Conservation (phyloP, 1,140 invertebrate genomes). For the Ruditapes philippinarum region DNA sequence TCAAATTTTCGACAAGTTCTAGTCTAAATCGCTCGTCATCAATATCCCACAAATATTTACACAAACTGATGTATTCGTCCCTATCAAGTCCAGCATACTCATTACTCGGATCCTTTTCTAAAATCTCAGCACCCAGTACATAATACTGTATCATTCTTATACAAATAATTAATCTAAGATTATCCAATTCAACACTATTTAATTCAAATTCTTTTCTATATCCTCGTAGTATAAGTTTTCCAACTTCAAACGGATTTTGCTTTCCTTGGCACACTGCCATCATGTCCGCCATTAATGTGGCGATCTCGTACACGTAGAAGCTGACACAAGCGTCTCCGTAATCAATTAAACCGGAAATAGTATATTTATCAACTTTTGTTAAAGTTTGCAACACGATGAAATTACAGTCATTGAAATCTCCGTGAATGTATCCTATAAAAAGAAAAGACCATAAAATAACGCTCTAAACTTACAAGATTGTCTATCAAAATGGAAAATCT, state of each 20-base stretch:
- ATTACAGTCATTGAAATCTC: slow-evolving; percentile 62
- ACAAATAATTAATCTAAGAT: slow-evolving; percentile 25
- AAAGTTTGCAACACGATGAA: not conserved
- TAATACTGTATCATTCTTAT: slow-evolving; percentile 10
- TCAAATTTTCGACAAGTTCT: not conserved
- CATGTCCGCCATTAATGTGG: slow-evolving; percentile 36
- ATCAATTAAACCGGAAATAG: slow-evolving; percentile 47
- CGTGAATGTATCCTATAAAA: slow-evolving; percentile 52
- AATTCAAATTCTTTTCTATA: slow-evolving; percentile 16
- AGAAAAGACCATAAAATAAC: too few relatives aligned
- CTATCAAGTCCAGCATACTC: not conserved
- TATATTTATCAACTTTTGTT: not conserved
- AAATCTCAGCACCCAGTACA: not conserved
- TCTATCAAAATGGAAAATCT: too few relatives aligned
- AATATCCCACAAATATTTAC: slow-evolving; percentile 25
- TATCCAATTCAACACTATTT: not conserved
- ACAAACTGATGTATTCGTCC: not conserved
- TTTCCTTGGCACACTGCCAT: slow-evolving; percentile 21
- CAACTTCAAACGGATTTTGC: not conserved
- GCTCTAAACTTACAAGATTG: too few relatives aligned
- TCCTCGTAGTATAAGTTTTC: not conserved
- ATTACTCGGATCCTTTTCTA: slow-evolving; percentile 8
- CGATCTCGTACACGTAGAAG: slow-evolving; percentile 53
- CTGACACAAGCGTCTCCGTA: slow-evolving; percentile 55
- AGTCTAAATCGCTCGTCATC: not conserved